Conservation (phyloP, 2,113 vertebrate genomes). For the Silurus glanis region DNA sequence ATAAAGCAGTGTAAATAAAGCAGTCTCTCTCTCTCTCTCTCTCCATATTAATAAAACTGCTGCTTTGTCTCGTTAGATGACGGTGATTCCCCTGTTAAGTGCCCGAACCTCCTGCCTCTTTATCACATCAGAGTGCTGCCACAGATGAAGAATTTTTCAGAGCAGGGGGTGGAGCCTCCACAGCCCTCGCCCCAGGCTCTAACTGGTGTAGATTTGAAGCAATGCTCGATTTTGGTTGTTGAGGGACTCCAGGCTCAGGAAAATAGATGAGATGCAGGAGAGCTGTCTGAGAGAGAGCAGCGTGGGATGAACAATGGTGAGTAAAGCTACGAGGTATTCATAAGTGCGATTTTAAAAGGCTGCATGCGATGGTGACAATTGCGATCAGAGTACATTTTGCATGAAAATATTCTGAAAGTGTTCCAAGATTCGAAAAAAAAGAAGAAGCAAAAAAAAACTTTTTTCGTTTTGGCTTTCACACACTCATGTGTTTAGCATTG, state of each 20-base stretch:
- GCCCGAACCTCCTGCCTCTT: conserved; percentile 25
- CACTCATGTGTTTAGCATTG: neutral
- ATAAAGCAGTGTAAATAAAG: neutral
- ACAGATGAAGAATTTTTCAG: conserved; percentile 24
- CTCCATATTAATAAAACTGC: conserved; percentile 47
- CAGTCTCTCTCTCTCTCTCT: neutral
- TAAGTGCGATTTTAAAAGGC: neutral
- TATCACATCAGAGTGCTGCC: conserved; percentile 16
- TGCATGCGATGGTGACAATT: neutral
- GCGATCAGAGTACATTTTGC: neutral
- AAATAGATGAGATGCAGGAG: conserved; percentile 13
- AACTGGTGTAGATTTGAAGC: conserved; percentile 20
- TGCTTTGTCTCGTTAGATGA: conserved; percentile 46
- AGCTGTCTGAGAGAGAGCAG: neutral
- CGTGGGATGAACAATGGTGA: conserved; percentile 23
- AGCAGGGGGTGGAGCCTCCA: conserved; percentile 6
- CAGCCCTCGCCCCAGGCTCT: conserved; percentile 6
- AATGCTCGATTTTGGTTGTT: neutral
- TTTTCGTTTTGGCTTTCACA: neutral
- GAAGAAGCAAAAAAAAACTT: too few species aligned
- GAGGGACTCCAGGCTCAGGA: conserved; percentile 1
- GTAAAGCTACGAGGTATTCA: conserved; percentile 4
- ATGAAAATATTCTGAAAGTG: conserved; percentile 1
- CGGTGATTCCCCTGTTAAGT: conserved; percentile 35
- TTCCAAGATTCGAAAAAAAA: neutral